Evolutionary conservation across 1,140 invertebrate species (phyloP), one percentile per base, ranked within the genome.

Genomic region (Orius laevigatus): DNA sequence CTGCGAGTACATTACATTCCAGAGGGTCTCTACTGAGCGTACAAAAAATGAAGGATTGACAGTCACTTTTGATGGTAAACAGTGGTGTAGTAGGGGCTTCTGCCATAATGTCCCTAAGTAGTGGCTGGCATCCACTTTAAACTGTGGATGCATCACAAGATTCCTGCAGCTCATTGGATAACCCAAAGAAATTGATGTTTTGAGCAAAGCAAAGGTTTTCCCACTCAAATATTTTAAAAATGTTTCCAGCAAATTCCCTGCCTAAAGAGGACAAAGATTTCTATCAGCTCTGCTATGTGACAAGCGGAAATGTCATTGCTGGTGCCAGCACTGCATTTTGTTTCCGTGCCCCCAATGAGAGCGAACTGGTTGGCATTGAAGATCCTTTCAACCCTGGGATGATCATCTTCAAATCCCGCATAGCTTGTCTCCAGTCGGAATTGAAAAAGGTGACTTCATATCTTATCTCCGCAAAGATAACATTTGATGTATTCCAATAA

Each of bases 261-360:
- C 55, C 56, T 1, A 58, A 58, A 49, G 53, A 56, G 35, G 43
- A 20, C 3, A 31, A 18, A 6, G 42, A 54, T 18, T 47, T 56
- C 6, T 58, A 58, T 45, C 56, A 58, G 19, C 36, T 58, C 1
- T 58, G 56, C 44, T 58, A 58, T 46, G 46, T 58, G 12, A 51
- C 49, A 1, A 19, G 18, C 25, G 41, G 48, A 9, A 46, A 53
- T 15, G 14, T 34, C 15, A 51, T 56, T 10, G 49, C 49, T 25
- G 56, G 56, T 15, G 55, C 55, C 12, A 55, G 53, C 14, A 49
- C 39, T 4, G 53, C 56, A 6, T 58, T 58, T 42, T 47, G 50
- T 10, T 58, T 58, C 35, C 45, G 51, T 8, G 48, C 39, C 2
- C 52, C 50, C 9, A 14, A 40, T 14, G 51, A 48, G 11, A 46